Base-by-base conservation (phyloP, 2,888 invertebrate species). In the Eupithecia pulchellata region DNA sequence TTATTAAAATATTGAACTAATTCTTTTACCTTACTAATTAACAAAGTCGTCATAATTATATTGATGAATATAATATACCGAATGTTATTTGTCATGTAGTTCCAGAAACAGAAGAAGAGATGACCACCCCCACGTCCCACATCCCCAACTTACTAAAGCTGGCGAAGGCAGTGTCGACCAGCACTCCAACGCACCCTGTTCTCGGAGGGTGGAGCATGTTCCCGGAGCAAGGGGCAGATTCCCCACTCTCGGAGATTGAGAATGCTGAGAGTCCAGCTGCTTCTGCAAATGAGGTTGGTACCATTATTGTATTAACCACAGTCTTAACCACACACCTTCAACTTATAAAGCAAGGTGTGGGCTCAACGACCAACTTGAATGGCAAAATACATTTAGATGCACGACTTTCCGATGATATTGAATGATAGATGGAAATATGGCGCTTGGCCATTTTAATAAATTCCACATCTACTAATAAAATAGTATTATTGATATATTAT, bases 191-290 rank as follows among this genome's bases (percentile, higher is more conserved):
- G 0, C 89, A 93, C 63, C 85, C 91, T 1, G 80, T 83, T 0
- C 73, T 74, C 8, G 88, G 84, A 1, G 88, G 86, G 0, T 93
- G 93, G 93, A 82, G 89, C 0, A 72, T 93, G 52, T 94, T 94
- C 70, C 85, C 90, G 4, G 90, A 87, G 29, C 89, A 89, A 60
- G 89, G 88, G 17, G 86, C 88, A 34, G 93, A 94, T 52, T 94
- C 94, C 1, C 93, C 93, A 0, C 84, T 94, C 1, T 94, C 93
- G 14, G 94, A 94, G 77, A 94, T 94, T 66, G 93, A 93, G 78
- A 91, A 86, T 20, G 82, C 87, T 14, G 90, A 88, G 36, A 93
- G 90, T 80, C 89, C 92, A 20, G 88, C 86, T 11, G 89, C 91
- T 65, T 89, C 84, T 72, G 84, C 83, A 62, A 88, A 84, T 71